A percentile compares a stretch with the other conserved stretches of the same genome.
Evolutionary conservation across 2,888 invertebrate species (phyloP).

Genomic region (Allolobophora icterica): DNA sequence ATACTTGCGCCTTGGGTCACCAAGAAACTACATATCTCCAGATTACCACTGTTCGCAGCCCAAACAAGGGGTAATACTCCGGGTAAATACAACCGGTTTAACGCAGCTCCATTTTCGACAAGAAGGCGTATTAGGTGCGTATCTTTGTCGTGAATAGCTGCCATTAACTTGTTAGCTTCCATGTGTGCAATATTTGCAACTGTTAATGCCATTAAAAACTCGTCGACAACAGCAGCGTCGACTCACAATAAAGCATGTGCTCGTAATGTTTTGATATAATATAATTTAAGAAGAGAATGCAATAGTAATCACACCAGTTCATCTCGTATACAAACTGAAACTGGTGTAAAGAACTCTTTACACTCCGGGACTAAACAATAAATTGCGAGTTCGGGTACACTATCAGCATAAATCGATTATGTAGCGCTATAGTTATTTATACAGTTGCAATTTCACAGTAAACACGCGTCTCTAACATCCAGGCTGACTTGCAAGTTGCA

Average conservation of each 20-base stretch:
- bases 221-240: too few species aligned
- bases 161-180: not conserved
- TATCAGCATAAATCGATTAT: not conserved
- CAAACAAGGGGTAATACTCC: not conserved
- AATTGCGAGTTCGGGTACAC: not conserved
- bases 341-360: too few species aligned
- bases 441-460: too few species aligned
- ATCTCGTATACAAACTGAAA: too few species aligned
- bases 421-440: not conserved
- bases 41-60: constrained; percentile 11
- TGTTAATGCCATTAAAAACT: too few species aligned
- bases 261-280: too few species aligned
- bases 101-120: not conserved
- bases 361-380: too few species aligned
- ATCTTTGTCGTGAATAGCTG: not conserved
- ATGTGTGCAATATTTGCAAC: not conserved
- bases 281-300: too few species aligned
- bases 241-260: too few species aligned
- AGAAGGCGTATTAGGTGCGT: constrained; percentile 1
- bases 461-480: too few species aligned
- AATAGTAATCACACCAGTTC: too few species aligned
- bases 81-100: constrained; percentile 10
- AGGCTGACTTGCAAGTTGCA: too few species aligned
- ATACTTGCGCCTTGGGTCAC: not conserved
- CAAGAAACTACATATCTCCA: not conserved